A percentile compares a stretch with the other conserved stretches of the same genome.
These are phyloP conservation scores for Epinephelus fuscoguttatus DNA, from an alignment of 2,113 vertebrate species.

Conservation along the genomic window DNA sequence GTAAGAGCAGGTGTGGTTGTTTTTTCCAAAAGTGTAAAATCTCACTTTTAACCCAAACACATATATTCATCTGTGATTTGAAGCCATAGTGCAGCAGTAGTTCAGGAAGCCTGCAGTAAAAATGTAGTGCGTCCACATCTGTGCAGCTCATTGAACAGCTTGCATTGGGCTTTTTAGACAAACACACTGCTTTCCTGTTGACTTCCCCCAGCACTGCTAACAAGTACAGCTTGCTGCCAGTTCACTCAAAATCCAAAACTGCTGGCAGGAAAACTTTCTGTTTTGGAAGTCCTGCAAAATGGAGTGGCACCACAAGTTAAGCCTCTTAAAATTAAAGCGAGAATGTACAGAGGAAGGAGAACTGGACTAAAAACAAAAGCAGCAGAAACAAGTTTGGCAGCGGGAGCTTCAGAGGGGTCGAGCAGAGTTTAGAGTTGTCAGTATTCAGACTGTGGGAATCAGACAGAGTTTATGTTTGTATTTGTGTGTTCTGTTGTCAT, in stretches of 20 bases:
- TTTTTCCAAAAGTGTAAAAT: background rate
- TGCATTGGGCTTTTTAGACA: background rate
- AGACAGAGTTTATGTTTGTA: background rate
- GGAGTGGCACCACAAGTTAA: constrained; percentile 11
- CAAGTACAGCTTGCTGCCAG: constrained; percentile 17
- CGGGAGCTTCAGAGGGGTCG: background rate
- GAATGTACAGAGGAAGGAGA: background rate
- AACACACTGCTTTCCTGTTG: constrained; percentile 6
- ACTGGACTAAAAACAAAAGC: background rate
- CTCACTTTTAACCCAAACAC: background rate
- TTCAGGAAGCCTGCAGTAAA: constrained; percentile 26
- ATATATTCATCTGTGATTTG: constrained; percentile 10
- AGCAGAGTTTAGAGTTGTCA: constrained; percentile 3
- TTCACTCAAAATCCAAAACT: background rate
- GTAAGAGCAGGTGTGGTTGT: constrained; percentile 8
- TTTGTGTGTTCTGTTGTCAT: background rate
- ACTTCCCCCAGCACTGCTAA: background rate
- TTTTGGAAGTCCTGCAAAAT: constrained; percentile 8
- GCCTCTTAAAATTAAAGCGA: background rate
- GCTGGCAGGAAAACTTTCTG: constrained; percentile 6
- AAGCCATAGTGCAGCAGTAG: background rate
- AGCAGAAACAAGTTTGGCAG: background rate
- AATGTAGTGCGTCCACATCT: background rate
- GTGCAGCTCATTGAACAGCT: constrained; percentile 20
- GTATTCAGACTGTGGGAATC: background rate